phyloP scores from a whole-genome alignment of 2,113 vertebrate genomes.

The Epinephelus lanceolatus region DNA sequence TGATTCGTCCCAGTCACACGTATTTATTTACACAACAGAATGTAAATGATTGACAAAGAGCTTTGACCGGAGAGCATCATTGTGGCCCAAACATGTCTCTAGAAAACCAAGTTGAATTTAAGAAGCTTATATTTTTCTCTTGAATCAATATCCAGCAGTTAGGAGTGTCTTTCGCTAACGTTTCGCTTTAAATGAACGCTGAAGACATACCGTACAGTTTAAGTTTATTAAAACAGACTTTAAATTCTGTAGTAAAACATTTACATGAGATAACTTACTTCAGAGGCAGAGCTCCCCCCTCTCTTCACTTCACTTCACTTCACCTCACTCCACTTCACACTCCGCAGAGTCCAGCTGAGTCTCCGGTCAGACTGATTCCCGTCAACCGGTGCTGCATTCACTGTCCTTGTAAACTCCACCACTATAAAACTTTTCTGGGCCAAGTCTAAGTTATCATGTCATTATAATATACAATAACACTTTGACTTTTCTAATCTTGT shows the following conservation, averaged over 20 bases:
- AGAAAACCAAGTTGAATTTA: not conserved
- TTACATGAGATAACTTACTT: not conserved
- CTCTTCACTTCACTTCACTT: not conserved
- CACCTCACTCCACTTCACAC: not conserved
- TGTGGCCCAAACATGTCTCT: not conserved
- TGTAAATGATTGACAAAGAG: slow-evolving; percentile 62
- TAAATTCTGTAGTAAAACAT: not conserved
- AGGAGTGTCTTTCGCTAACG: not conserved
- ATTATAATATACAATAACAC: not conserved
- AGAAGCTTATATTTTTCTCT: no score
- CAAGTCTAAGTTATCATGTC: not conserved
- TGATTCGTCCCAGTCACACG: slow-evolving; percentile 47
- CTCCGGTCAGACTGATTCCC: not conserved
- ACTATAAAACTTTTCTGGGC: not conserved
- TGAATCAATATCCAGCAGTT: not conserved
- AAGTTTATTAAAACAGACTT: no score
- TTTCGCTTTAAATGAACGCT: no score
- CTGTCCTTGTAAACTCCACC: not conserved
- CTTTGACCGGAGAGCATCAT: not conserved
- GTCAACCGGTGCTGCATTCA: slow-evolving; percentile 34
- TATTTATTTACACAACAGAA: slow-evolving; percentile 37
- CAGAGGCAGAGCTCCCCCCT: not conserved
- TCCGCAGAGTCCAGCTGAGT: not conserved
- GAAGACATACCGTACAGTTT: no score
- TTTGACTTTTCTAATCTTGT: not conserved